These are phyloP conservation scores for Bombus soroeensis DNA, from an alignment of 1,140 invertebrate genomes.

Conservation along the genomic window DNA sequence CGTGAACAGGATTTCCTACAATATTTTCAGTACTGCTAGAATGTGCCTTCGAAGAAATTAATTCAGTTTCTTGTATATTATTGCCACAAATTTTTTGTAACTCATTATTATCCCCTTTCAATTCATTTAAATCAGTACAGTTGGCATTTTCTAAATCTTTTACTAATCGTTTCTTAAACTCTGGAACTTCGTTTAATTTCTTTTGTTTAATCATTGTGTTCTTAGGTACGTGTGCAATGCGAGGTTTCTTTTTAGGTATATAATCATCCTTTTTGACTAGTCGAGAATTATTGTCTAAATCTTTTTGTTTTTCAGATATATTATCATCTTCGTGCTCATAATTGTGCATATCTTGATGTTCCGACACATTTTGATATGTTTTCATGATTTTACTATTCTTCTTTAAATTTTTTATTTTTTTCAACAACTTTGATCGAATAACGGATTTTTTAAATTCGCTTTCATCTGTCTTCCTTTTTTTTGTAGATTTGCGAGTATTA, in stretches of 20 bases:
- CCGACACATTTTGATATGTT: neutral
- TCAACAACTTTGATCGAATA: neutral
- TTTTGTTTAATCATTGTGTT: neutral
- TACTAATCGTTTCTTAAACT: neutral
- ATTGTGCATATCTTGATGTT: neutral
- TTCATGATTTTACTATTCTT: neutral
- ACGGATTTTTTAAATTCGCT: neutral
- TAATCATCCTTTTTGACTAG: constrained; percentile 14
- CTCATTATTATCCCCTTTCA: neutral
- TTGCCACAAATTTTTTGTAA: neutral
- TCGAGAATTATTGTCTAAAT: neutral
- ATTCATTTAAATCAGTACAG: neutral
- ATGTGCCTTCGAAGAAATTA: neutral
- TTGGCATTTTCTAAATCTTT: neutral
- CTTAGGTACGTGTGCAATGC: constrained; percentile 66
- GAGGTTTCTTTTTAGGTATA: constrained; percentile 50
- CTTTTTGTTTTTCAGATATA: neutral
- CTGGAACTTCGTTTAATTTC: neutral
- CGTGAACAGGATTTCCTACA: neutral
- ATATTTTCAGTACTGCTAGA: neutral
- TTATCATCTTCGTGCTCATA: neutral
- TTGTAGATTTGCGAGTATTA: neutral
- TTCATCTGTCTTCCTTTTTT: neutral
- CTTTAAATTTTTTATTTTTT: constrained; percentile 38
- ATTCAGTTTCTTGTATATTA: neutral